Evolutionary conservation across 2,888 invertebrate species (phyloP), one percentile per base, ranked within the genome.

Genomic region (Chrysolina oricalcia): DNA sequence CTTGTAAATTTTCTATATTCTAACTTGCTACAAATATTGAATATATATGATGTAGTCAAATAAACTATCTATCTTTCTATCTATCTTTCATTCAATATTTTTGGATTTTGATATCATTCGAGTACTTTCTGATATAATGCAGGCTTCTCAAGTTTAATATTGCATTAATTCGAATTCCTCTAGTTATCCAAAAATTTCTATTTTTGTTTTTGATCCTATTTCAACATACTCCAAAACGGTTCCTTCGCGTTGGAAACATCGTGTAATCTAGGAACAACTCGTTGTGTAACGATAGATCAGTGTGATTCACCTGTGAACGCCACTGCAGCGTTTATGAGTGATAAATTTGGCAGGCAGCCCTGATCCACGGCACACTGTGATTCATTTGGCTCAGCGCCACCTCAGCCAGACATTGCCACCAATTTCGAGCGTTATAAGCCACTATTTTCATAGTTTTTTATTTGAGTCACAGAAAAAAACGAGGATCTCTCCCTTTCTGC

Each of bases 311-410:
- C 72, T 75, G 78, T 56, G 77, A 66, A 76, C 74, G 70, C 68
- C 75, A 70, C 73, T 75, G 77, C 13, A 40, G 48, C 56, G 81
- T 80, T 72, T 48, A 77, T 82, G 79, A 79, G 80, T 81, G 83
- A 77, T 80, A 81, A 79, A 81, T 81, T 83, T 85, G 85, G 85
- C 85, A 83, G 75, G 80, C 66, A 76, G 83, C 81, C 81, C 78
- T 82, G 83, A 81, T 82, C 76, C 81, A 76, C 62, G 48, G 67
- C 81, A 83, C 83, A 75, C 82, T 80, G 83, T 86, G 86, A 86
- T 83, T 86, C 86, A 86, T 80, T 83, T 83, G 84, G 85, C 84
- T 78, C 74, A 64, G 72, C 80, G 84, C 85, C 86, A 86, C 84
- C 80, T 80, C 78, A 82, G 83, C 84, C 84, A 86, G 83, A 83